phyloP scores from a whole-genome alignment of 2,797 vertebrate species.

The Argentina silus region DNA sequence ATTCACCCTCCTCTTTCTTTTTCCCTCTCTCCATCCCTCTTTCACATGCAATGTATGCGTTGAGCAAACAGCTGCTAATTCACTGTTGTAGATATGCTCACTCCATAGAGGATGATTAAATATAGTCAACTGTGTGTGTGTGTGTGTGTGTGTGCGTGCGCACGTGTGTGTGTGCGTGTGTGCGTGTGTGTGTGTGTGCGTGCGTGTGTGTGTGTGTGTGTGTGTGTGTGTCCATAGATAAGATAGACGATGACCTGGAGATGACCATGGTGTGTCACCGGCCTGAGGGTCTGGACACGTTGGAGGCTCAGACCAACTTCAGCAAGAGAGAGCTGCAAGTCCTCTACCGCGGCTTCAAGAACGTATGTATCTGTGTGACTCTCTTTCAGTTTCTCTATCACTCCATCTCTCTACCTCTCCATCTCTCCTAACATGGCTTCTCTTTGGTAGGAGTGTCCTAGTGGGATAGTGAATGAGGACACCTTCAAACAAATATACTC shows the following conservation, averaged over 20 bases:
- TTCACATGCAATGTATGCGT: neutral
- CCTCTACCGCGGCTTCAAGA: slow-evolving; percentile 97
- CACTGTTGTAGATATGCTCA: too few species aligned
- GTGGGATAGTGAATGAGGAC: slow-evolving; percentile 93
- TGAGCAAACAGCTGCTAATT: too few species aligned
- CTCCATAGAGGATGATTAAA: too few species aligned
- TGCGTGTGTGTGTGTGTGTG: accelerated
- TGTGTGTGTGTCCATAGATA: slow-evolving; percentile 76
- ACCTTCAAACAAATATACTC: slow-evolving; percentile 98
- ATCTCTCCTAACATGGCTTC: neutral
- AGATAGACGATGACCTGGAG: slow-evolving; percentile 93
- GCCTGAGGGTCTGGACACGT: slow-evolving; percentile 91
- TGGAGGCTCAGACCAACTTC: slow-evolving; percentile 94
- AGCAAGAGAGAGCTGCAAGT: slow-evolving; percentile 95
- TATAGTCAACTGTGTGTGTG: neutral
- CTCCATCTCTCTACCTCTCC: neutral
- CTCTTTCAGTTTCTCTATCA: neutral
- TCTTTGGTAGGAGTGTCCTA: slow-evolving; percentile 89
- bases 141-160: slow-evolving; percentile 12
- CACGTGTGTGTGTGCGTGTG: neutral
- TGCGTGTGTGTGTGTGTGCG: too few species aligned
- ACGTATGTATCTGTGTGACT: slow-evolving; percentile 73
- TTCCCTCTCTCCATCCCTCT: neutral
- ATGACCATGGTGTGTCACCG: slow-evolving; percentile 93
- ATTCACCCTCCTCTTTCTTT: neutral